phyloP scores from a whole-genome alignment of 2,888 invertebrate species.

The Mycalesis mineus region DNA sequence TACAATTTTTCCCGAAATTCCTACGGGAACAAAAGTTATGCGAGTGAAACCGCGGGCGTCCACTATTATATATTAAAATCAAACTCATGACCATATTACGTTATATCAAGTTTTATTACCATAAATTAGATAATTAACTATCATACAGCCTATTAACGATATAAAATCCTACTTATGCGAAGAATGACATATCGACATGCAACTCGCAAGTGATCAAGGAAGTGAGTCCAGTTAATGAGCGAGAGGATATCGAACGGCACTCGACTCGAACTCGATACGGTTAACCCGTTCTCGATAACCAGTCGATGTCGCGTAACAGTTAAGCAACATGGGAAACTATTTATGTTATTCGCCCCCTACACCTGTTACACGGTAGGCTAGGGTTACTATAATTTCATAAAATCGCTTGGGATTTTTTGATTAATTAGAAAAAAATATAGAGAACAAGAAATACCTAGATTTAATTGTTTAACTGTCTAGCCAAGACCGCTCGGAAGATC shows the following conservation, averaged over 20 bases:
- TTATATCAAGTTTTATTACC: too few relatives aligned
- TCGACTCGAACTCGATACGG: constrained; percentile 22
- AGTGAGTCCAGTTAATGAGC: constrained; percentile 6
- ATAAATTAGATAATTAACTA: too few relatives aligned
- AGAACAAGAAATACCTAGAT: too few relatives aligned
- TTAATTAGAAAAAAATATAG: too few relatives aligned
- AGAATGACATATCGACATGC: background rate
- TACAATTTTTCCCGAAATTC: too few relatives aligned
- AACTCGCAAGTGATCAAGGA: constrained; percentile 1
- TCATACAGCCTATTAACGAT: background rate
- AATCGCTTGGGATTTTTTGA: too few relatives aligned
- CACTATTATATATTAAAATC: too few relatives aligned
- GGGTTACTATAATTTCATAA: background rate
- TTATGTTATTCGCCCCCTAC: constrained; percentile 3
- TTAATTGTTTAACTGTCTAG: too few relatives aligned
- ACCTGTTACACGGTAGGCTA: constrained; percentile 9
- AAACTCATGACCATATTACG: too few relatives aligned
- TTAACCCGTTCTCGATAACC: constrained; percentile 11
- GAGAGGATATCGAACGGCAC: constrained; percentile 17
- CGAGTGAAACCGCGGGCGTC: too few relatives aligned
- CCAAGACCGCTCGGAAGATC: too few relatives aligned
- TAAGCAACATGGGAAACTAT: constrained; percentile 20
- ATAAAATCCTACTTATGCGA: background rate
- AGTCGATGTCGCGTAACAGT: constrained; percentile 16
- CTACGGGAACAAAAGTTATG: too few relatives aligned